Percentiles rank a stretch among this genome's conserved stretches.
phyloP scores from a whole-genome alignment of 2,888 invertebrate genomes.

The Anticlea derivata region DNA sequence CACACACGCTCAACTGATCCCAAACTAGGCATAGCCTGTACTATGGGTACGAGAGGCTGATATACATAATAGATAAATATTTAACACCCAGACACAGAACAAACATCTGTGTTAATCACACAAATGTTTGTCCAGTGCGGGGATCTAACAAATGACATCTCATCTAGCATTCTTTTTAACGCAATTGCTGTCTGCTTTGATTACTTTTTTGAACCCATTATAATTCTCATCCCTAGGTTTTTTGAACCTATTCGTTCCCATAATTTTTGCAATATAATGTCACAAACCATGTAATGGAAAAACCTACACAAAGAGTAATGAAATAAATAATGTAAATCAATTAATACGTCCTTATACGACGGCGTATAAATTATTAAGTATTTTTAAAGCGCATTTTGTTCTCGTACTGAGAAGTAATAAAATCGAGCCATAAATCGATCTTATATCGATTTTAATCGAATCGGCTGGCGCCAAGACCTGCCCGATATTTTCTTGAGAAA shows the following conservation, averaged over 20 bases:
- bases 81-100: too few species aligned
- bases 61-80: too few species aligned
- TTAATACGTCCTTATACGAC: slow-evolving; percentile 41
- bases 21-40: too few species aligned
- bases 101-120: too few species aligned
- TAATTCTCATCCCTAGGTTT: too few species aligned
- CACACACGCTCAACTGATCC: too few species aligned
- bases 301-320: slow-evolving; percentile 34
- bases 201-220: too few species aligned
- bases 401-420: slow-evolving; percentile 47
- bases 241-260: slow-evolving; percentile 7
- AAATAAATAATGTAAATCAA: slow-evolving; percentile 41
- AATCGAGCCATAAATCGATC: slow-evolving; percentile 58
- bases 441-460: slow-evolving; percentile 41
- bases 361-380: slow-evolving; percentile 44
- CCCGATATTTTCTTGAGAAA: slow-evolving; percentile 61
- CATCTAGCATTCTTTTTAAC: too few species aligned
- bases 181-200: too few species aligned
- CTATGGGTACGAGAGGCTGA: too few species aligned
- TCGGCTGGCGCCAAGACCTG: slow-evolving; percentile 55
- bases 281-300: slow-evolving; percentile 30
- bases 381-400: slow-evolving; percentile 48
- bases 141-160: too few species aligned
- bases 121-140: too few species aligned
- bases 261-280: slow-evolving; percentile 18